Conservation (phyloP, 2,113 vertebrate species). For the Pterocles gutturalis region DNA sequence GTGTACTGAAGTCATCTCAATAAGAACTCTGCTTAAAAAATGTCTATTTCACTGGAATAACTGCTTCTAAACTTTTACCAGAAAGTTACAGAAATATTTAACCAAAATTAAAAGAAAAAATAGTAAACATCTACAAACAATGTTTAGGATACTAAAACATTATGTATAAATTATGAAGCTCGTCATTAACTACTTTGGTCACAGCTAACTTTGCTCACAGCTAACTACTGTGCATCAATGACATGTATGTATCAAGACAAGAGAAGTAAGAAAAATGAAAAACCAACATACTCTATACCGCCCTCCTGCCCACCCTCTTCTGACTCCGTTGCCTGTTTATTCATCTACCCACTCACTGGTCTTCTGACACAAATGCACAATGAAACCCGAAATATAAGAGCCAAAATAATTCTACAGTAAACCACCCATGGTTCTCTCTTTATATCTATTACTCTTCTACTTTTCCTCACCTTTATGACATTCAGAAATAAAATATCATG, state of each 20-base stretch:
- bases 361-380: background rate
- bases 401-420: background rate
- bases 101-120: background rate
- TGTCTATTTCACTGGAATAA: background rate
- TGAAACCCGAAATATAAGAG: background rate
- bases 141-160: background rate
- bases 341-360: background rate
- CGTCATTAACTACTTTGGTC: background rate
- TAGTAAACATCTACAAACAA: background rate
- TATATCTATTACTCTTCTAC: background rate
- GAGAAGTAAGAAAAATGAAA: background rate
- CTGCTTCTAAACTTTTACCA: background rate
- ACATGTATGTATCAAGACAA: constrained; percentile 48
- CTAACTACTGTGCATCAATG: constrained; percentile 19
- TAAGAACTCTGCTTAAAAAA: background rate
- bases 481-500: background rate
- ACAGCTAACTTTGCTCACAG: background rate
- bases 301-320: background rate
- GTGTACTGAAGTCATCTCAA: background rate
- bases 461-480: background rate
- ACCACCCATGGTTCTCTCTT: background rate
- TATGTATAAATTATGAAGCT: background rate
- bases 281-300: background rate
- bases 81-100: background rate
- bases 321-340: background rate